Conservation (phyloP, 2,113 vertebrate species). For the Corythornis cristatus region DNA sequence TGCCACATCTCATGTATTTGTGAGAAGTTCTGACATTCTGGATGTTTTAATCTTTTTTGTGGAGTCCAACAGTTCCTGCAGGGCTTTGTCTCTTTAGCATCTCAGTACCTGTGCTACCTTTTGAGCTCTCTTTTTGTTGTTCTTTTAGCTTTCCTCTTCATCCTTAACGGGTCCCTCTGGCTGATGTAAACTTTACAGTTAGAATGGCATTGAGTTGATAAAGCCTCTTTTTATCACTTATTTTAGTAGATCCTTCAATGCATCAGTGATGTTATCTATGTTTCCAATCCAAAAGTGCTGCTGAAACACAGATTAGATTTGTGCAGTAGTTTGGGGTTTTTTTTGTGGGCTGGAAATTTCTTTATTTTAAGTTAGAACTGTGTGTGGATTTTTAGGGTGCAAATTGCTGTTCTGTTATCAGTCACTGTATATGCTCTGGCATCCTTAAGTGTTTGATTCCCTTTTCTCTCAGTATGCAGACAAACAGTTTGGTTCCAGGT, state of each 20-base stretch:
- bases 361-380: not conserved
- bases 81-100: not conserved
- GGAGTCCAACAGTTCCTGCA: not conserved
- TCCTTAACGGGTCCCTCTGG: not conserved
- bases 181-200: conserved; percentile 3
- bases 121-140: not conserved
- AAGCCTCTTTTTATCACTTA: not conserved
- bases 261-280: not conserved
- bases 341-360: not conserved
- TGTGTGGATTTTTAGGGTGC: not conserved
- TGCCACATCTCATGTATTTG: not conserved
- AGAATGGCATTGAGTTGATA: not conserved
- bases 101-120: not conserved
- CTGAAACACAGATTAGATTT: not conserved
- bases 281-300: not conserved
- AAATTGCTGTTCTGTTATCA: not conserved
- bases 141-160: not conserved
- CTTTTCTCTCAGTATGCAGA: not conserved
- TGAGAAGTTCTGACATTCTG: not conserved
- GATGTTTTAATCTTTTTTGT: conserved; percentile 6
- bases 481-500: not conserved
- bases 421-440: not conserved
- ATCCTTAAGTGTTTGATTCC: not conserved
- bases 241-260: not conserved
- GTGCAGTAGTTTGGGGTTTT: not conserved